A percentile compares a stretch with the other conserved stretches of the same genome.
phyloP scores from a whole-genome alignment of 2,888 invertebrate genomes.

The Lochmaea capreae region DNA sequence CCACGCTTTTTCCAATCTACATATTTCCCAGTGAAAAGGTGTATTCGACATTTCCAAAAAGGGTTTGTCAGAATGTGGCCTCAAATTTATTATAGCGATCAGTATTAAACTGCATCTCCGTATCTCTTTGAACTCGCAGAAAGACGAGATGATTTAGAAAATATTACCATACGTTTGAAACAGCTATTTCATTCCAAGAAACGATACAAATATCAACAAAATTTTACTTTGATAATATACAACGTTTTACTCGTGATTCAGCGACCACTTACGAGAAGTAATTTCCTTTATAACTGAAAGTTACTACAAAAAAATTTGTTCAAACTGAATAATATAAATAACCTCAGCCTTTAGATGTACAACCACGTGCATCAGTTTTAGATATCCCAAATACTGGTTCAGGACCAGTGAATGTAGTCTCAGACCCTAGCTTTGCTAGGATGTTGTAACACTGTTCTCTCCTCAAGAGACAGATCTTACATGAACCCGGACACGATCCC shows the following conservation, averaged over 20 bases:
- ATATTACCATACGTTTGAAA: neutral
- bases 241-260: neutral
- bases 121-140: slow-evolving; percentile 5
- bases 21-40: slow-evolving; percentile 3
- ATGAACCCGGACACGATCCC: no score
- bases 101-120: neutral
- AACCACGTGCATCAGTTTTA: no score
- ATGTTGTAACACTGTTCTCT: no score
- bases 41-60: slow-evolving; percentile 8
- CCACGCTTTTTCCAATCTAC: neutral
- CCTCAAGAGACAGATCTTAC: no score
- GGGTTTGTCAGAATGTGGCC: slow-evolving; percentile 1
- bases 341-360: no score
- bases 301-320: no score
- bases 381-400: no score
- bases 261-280: neutral
- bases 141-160: neutral
- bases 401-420: no score
- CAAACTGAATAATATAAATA: no score
- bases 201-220: neutral
- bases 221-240: neutral
- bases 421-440: no score
- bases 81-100: slow-evolving; percentile 12
- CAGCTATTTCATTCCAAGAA: neutral
- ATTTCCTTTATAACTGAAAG: no score